Evolutionary conservation across 1,140 invertebrate genomes (phyloP), one percentile per base, ranked within the genome.

Genomic region (Plectrocnemia conspersa): DNA sequence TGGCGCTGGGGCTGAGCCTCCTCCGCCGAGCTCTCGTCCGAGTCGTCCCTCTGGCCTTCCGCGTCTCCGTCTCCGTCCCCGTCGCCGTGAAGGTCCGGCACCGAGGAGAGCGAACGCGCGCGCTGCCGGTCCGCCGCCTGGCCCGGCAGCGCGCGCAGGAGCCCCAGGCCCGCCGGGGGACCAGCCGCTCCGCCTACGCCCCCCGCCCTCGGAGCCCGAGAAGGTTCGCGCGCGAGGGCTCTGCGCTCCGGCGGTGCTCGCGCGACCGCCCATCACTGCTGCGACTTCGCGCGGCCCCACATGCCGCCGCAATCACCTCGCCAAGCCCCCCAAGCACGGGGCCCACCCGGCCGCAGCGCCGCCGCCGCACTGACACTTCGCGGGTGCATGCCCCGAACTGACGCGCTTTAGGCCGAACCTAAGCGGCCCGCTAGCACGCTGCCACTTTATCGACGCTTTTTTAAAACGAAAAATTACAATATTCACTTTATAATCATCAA

Each of bases 91-190:
- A 86, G 73, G 67, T 90, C 88, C 2, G 88, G 86, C 54, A 91
- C 88, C 55, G 86, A 89, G 41, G 88, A 90, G 53, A 92, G 70
- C 15, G 88, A 90, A 54, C 88, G 77, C 13, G 88, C 88, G 54
- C 88, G 73, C 67, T 91, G 88, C 63, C 89, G 76, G 63, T 86
- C 86, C 62, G 80, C 82, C 13, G 82, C 77, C 58, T 6, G 27
- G 27, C 83, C 84, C 16, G 83, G 84, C 57, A 88, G 74, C 16
- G 85, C 84, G 33, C 85, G 78, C 59, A 89, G 72, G 62, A 89
- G 74, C 59, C 84, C 84, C 63, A 88, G 88, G 23, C 85, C 85
- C 63, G 80, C n/a, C n/a, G n/a, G n/a, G n/a, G n/a, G n/a, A n/a
- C n/a, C n/a, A n/a, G n/a, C n/a, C n/a, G n/a, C n/a, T n/a, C n/a